phyloP scores from a whole-genome alignment of 2,113 vertebrate genomes.

The Onychostruthus taczanowskii region DNA sequence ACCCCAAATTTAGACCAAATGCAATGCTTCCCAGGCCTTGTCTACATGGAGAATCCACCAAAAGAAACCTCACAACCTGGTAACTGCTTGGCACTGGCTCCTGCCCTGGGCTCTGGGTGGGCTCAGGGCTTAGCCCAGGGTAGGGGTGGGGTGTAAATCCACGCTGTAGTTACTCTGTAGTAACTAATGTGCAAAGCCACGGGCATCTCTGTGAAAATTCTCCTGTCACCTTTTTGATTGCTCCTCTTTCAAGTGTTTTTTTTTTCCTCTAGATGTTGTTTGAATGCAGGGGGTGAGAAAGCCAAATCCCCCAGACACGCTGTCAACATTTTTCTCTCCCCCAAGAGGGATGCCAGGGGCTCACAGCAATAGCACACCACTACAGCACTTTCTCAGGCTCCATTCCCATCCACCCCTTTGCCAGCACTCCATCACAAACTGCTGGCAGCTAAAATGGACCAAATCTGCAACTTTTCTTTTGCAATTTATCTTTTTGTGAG shows the following conservation, averaged over 20 bases:
- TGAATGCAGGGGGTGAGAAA: not conserved
- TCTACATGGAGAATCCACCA: not conserved
- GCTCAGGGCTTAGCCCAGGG: not conserved
- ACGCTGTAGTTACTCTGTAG: accelerated
- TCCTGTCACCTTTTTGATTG: not conserved
- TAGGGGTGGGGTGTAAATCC: not conserved
- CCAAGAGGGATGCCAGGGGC: not conserved
- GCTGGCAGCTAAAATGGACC: not conserved
- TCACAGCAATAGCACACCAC: not conserved
- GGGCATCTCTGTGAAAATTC: not conserved
- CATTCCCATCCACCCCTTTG: not conserved
- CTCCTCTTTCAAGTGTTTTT: not conserved
- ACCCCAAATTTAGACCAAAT: not conserved
- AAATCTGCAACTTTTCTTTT: not conserved
- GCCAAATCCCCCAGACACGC: not conserved
- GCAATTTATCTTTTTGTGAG: not conserved
- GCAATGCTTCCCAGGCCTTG: not conserved
- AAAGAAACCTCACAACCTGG: accelerated
- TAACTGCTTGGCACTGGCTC: not conserved
- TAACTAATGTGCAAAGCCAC: not conserved
- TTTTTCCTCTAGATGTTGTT: not conserved
- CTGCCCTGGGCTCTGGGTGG: not conserved
- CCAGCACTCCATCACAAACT: not conserved
- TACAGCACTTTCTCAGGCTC: not conserved
- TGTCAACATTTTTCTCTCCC: not conserved